phyloP scores from a whole-genome alignment of 2,113 vertebrate genomes.

The Drymodes brunneopygia region DNA sequence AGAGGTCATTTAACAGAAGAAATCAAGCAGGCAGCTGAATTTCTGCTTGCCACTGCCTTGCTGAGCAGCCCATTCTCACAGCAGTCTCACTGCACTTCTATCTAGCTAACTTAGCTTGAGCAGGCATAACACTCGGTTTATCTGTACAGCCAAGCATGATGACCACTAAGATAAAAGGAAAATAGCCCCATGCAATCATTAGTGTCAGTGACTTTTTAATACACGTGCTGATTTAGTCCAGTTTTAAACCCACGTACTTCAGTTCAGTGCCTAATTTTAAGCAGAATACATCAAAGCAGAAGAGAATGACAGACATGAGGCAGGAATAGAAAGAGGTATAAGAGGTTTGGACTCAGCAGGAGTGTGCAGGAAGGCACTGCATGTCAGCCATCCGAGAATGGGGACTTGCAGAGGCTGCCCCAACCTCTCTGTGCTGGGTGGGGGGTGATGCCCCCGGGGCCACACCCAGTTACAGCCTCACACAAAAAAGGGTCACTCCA shows the following conservation, averaged over 20 bases:
- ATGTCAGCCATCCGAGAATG: fast-evolving
- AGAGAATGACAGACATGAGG: not conserved
- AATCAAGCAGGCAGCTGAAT: not conserved
- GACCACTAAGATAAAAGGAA: not conserved
- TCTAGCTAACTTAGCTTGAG: not conserved
- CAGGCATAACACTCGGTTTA: not conserved
- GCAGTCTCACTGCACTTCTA: not conserved
- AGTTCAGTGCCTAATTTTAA: not conserved
- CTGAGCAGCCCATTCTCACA: not conserved
- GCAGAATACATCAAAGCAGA: not conserved
- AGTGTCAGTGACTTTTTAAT: not conserved
- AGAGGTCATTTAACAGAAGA: not conserved
- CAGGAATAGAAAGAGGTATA: fast-evolving
- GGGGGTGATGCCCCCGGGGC: fast-evolving
- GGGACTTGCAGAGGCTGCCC: not conserved
- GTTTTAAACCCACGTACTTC: not conserved
- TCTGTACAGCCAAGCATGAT: not conserved
- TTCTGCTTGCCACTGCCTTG: not conserved
- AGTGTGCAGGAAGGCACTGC: fast-evolving
- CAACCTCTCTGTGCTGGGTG: not conserved
- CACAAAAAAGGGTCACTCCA: fast-evolving
- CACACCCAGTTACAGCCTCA: fast-evolving
- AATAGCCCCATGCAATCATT: not conserved
- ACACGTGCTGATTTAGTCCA: fast-evolving
- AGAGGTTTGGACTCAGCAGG: not conserved